Evolutionary conservation across 2,797 vertebrate species (phyloP).

Genomic region (Liasis olivaceus): DNA sequence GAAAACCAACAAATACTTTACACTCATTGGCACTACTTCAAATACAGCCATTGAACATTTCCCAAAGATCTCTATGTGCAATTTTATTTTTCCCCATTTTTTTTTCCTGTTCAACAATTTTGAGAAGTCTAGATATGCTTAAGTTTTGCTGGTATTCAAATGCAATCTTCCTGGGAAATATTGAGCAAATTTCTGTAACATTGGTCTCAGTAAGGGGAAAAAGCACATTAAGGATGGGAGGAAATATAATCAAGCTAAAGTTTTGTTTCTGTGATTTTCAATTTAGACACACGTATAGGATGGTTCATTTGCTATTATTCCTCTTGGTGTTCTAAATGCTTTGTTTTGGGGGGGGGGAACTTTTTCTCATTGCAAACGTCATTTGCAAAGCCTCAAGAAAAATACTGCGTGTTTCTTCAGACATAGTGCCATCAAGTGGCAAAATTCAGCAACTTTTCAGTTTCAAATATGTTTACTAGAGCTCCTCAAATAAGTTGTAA

Average conservation of each 20-base stretch:
- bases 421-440: conserved; percentile 67
- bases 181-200: neutral
- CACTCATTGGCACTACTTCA: neutral
- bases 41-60: neutral
- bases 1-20: neutral
- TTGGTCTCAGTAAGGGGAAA: neutral
- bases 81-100: fast-evolving
- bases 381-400: neutral
- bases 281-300: neutral
- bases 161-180: neutral
- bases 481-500: neutral
- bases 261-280: neutral
- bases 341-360: neutral
- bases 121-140: neutral
- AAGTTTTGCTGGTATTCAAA: too few species aligned
- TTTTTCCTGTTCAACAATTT: neutral
- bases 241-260: neutral
- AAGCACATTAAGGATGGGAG: neutral
- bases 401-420: conserved; percentile 42
- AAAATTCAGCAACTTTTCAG: conserved; percentile 1
- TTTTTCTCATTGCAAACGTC: neutral
- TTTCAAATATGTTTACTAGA: neutral
- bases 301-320: neutral
- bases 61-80: neutral
- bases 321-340: neutral